These are phyloP conservation scores for Ispidina lecontei DNA, from an alignment of 2,797 vertebrate genomes.

Conservation along the genomic window DNA sequence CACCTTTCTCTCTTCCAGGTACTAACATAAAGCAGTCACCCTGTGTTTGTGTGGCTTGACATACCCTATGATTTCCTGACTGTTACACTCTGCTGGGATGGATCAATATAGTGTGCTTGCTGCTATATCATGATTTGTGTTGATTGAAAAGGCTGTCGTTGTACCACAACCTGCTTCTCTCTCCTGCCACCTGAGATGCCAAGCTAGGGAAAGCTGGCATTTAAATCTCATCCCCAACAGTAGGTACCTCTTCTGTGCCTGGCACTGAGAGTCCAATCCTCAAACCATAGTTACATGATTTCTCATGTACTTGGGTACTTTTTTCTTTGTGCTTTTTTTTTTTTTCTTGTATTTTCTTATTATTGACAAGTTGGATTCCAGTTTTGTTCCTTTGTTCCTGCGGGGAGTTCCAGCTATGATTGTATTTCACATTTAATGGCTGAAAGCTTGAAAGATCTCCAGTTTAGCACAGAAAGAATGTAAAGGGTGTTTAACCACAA, in stretches of 20 bases:
- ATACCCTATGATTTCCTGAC: background rate
- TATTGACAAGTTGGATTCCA: slow-evolving; percentile 35
- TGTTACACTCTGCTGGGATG: too few relatives aligned
- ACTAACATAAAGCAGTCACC: background rate
- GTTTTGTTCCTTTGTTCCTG: slow-evolving; percentile 36
- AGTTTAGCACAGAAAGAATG: slow-evolving; percentile 30
- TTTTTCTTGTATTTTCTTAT: background rate
- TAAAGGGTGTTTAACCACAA: slow-evolving; percentile 24
- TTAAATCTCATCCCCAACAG: background rate
- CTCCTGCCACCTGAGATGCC: background rate
- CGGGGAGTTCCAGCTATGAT: background rate
- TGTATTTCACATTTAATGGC: slow-evolving; percentile 21
- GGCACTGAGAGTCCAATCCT: background rate
- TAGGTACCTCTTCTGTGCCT: background rate
- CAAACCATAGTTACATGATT: background rate
- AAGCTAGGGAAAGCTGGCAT: background rate
- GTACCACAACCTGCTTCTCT: background rate
- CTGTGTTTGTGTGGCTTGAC: background rate
- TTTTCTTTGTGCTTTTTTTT: background rate
- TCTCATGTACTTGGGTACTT: background rate
- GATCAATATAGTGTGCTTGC: too few relatives aligned
- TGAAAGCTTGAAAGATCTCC: slow-evolving; percentile 47
- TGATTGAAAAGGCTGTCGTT: background rate
- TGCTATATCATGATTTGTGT: too few relatives aligned
- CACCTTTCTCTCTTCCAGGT: background rate